Evolutionary conservation across 1,140 invertebrate species (phyloP).

Genomic region (Bombus balteatus): DNA sequence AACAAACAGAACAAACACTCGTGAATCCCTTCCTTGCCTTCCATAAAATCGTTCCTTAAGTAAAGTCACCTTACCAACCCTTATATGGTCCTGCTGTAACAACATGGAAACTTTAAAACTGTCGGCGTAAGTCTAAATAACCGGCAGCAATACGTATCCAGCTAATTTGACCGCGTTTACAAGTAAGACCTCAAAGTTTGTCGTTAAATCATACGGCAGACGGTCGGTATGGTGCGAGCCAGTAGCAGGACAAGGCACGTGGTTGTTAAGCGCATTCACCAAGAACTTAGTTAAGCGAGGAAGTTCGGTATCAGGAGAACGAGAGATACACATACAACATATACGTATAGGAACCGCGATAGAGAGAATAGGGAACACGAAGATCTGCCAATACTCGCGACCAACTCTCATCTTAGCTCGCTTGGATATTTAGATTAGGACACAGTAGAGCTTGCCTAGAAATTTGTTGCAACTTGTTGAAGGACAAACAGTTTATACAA

Average conservation of each 20-base stretch:
- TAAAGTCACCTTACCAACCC: not conserved
- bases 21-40: not conserved
- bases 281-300: constrained; percentile 35
- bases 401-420: not conserved
- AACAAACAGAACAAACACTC: not conserved
- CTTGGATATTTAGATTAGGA: constrained; percentile 11
- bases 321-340: not conserved
- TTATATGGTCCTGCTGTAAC: not conserved
- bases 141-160: constrained; percentile 44
- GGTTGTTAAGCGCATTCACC: constrained; percentile 47
- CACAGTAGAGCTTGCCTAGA: too few species aligned
- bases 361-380: not conserved
- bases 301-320: constrained; percentile 39
- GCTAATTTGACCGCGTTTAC: constrained; percentile 57
- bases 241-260: constrained; percentile 32
- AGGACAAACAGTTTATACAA: too few species aligned
- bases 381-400: too few species aligned
- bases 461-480: too few species aligned
- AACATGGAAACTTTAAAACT: not conserved
- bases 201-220: constrained; percentile 53
- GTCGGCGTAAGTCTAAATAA: constrained; percentile 27
- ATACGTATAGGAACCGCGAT: not conserved
- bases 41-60: not conserved
- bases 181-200: constrained; percentile 51
- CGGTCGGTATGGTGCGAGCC: constrained; percentile 9